Conservation (phyloP, 2,113 vertebrate genomes). For the Podocnemis expansa region DNA sequence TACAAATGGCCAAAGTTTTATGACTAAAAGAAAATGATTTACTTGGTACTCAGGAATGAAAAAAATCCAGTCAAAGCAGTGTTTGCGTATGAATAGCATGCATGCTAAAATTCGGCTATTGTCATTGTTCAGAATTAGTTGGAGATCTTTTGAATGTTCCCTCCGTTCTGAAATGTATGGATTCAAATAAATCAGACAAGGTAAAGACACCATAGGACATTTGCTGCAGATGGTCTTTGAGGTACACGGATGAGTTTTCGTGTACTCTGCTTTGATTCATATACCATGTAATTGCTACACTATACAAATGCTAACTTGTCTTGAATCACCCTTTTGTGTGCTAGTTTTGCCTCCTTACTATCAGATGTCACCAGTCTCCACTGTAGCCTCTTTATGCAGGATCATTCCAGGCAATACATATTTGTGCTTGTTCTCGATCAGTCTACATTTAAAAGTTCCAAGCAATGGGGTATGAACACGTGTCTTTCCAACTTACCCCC, state of each 20-base stretch:
- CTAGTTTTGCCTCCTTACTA: neutral
- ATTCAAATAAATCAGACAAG: neutral
- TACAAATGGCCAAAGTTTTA: slow-evolving; percentile 43
- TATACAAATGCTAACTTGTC: neutral
- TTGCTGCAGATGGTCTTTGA: neutral
- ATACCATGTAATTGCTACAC: neutral
- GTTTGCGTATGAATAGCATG: neutral
- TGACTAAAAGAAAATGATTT: slow-evolving; percentile 54
- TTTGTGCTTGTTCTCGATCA: neutral
- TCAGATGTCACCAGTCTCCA: neutral
- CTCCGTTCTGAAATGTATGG: neutral
- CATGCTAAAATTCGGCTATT: neutral
- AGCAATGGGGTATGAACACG: neutral
- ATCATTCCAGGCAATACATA: neutral
- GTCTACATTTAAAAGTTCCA: neutral
- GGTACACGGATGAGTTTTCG: neutral
- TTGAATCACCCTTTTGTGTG: neutral
- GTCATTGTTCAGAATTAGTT: neutral
- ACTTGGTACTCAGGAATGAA: slow-evolving; percentile 31
- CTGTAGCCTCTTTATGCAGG: neutral
- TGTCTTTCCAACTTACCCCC: neutral
- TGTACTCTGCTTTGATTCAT: neutral
- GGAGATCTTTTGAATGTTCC: neutral
- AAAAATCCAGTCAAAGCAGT: neutral
- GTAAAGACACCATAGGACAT: neutral